Evolutionary conservation across 2,113 vertebrate species (phyloP).

Genomic region (Ammospiza nelsoni): DNA sequence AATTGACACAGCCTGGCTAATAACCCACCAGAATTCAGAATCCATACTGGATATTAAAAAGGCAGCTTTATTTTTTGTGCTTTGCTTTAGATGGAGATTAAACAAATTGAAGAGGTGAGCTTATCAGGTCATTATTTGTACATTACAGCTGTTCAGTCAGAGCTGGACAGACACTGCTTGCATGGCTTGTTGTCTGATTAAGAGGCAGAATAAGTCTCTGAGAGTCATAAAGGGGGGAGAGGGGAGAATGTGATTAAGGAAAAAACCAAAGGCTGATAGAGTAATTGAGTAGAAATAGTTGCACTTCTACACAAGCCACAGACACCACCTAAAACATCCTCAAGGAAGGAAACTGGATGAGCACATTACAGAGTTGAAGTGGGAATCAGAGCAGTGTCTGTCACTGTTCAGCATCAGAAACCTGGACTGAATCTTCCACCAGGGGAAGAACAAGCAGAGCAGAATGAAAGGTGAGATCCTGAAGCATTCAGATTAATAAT

Average conservation of each 20-base stretch:
- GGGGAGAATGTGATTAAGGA: not conserved
- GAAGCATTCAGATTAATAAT: not conserved
- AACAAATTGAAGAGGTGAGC: conserved; percentile 73
- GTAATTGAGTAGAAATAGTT: not conserved
- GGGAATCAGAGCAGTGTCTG: not conserved
- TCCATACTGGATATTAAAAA: conserved; percentile 62
- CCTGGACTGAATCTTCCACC: not conserved
- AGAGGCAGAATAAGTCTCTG: conserved; percentile 47
- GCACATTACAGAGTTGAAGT: not conserved
- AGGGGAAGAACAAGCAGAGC: conserved; percentile 1
- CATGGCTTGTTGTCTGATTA: conserved; percentile 59
- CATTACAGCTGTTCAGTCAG: conserved; percentile 84
- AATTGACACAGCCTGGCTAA: conserved; percentile 62
- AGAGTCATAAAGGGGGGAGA: not conserved
- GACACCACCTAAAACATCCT: not conserved
- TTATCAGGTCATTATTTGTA: conserved; percentile 80
- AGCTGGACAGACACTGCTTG: conserved; percentile 77
- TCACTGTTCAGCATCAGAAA: not conserved
- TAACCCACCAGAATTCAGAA: conserved; percentile 73
- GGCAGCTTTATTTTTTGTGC: conserved; percentile 78
- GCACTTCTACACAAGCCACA: not conserved
- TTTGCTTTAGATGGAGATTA: conserved; percentile 81
- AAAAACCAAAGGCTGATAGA: conserved; percentile 14
- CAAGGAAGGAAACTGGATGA: not conserved
- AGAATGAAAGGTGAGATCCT: conserved; percentile 81